Conservation (phyloP, 2,888 invertebrate genomes). For the Campoletis raptor region DNA sequence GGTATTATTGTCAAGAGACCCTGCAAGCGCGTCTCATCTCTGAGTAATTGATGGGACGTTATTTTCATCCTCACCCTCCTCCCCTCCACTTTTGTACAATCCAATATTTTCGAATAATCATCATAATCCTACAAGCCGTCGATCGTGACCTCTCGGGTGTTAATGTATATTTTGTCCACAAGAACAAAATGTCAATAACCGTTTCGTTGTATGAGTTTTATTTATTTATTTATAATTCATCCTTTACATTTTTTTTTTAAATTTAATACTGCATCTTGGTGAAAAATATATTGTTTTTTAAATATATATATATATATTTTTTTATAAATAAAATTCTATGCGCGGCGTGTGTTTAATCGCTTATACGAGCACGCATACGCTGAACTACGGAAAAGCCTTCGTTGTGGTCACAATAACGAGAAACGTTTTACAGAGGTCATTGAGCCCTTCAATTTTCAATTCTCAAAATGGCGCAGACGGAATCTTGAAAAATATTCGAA, state of each 20-base stretch:
- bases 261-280: constrained; percentile 47
- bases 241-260: not conserved
- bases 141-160: not conserved
- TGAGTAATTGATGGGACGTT: constrained; percentile 1
- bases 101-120: not conserved
- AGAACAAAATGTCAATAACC: not conserved
- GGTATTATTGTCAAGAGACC: not conserved
- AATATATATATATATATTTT: not conserved
- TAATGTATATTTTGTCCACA: not conserved
- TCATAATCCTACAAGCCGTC: not conserved
- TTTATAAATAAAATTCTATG: constrained; percentile 25
- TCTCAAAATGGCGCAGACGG: not conserved
- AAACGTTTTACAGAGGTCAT: constrained; percentile 2
- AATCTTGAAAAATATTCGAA: not conserved
- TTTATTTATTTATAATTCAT: not conserved
- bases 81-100: not conserved
- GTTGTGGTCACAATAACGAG: not conserved
- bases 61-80: not conserved
- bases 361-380: not conserved
- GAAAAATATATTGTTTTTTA: constrained; percentile 11
- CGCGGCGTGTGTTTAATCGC: not conserved
- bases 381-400: constrained; percentile 3
- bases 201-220: not conserved
- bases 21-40: not conserved
- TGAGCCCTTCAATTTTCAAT: not conserved